A percentile compares a stretch with the other conserved stretches of the same genome.
Evolutionary conservation across 2,797 vertebrate genomes (phyloP).

Genomic region (Malacoctenus gilli): DNA sequence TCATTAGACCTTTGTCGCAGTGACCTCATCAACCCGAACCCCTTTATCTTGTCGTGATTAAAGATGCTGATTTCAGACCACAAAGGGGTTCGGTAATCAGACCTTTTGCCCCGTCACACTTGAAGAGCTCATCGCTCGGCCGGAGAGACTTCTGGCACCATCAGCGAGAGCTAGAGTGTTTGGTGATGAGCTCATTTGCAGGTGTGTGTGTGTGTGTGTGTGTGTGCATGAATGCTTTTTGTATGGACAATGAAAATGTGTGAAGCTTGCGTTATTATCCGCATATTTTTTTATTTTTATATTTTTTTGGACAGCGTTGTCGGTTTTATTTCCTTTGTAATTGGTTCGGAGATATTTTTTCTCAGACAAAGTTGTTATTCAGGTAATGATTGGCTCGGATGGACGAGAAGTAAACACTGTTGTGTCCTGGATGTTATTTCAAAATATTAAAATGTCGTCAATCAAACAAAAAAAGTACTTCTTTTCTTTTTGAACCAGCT

Average conservation of each 20-base stretch:
- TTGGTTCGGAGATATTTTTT: constrained; percentile 14
- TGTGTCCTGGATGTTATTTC: too few relatives aligned
- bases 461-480: too few relatives aligned
- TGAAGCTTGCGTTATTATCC: too few relatives aligned
- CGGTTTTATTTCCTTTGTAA: constrained; percentile 6
- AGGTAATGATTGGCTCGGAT: too few relatives aligned
- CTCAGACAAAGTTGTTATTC: too few relatives aligned
- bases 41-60: constrained; percentile 43
- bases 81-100: constrained; percentile 35
- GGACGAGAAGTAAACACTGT: too few relatives aligned
- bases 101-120: constrained; percentile 18
- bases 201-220: background rate
- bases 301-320: too few relatives aligned
- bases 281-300: too few relatives aligned
- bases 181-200: background rate
- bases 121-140: constrained; percentile 15
- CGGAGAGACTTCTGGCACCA: constrained; percentile 12
- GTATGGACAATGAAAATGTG: too few relatives aligned
- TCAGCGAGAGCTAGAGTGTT: constrained; percentile 1
- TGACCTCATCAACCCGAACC: constrained; percentile 32
- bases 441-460: too few relatives aligned
- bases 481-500: too few relatives aligned
- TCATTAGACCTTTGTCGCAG: constrained; percentile 25
- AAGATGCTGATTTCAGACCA: constrained; percentile 47
- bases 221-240: background rate